Conservation (phyloP, 2,113 vertebrate genomes). For the Pangasianodon hypophthalmus region DNA sequence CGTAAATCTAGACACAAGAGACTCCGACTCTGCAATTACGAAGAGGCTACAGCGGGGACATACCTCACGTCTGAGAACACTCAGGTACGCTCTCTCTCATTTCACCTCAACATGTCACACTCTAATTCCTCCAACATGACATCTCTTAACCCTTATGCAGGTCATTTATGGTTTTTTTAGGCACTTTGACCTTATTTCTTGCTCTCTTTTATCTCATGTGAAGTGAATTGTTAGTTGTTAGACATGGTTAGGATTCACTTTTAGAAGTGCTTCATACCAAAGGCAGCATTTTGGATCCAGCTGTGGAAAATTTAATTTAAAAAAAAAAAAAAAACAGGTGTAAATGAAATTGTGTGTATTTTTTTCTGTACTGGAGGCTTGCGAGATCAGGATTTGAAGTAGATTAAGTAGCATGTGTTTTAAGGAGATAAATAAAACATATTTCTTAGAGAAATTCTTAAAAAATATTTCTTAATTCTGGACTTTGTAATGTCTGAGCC, state of each 20-base stretch:
- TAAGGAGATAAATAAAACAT: neutral
- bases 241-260: neutral
- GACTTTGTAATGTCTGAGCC: neutral
- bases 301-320: neutral
- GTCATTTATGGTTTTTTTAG: neutral
- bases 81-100: slow-evolving; percentile 42
- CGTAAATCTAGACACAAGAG: slow-evolving; percentile 12
- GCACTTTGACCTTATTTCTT: neutral
- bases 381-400: neutral
- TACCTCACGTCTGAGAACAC: slow-evolving; percentile 1
- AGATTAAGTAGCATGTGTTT: neutral
- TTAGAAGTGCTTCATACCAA: neutral
- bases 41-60: slow-evolving; percentile 28
- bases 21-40: neutral
- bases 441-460: neutral
- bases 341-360: slow-evolving; percentile 2
- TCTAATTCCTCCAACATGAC: neutral
- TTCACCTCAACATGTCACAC: slow-evolving; percentile 4
- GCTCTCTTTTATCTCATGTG: neutral
- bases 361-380: neutral
- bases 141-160: neutral
- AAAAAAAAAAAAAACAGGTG: neutral
- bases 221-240: neutral
- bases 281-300: neutral
- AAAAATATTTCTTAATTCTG: neutral